Conservation (phyloP, 2,888 invertebrate genomes). For the Aromia moschata region DNA sequence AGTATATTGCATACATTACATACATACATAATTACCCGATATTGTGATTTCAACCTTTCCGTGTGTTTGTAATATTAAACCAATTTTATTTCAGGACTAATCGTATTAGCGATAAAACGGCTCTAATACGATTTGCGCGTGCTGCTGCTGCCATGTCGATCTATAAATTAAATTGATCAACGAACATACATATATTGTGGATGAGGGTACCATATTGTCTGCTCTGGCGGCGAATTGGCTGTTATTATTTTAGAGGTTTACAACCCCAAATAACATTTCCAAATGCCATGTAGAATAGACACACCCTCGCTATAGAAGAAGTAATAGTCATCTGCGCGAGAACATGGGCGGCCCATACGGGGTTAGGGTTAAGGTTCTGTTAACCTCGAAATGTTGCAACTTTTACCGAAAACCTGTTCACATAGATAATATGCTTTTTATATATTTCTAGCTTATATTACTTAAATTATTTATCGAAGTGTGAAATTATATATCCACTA, state of each 20-base stretch:
- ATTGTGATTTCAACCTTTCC: neutral
- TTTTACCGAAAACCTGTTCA: no score
- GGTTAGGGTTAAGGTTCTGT: no score
- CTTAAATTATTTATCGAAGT: no score
- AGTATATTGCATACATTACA: no score
- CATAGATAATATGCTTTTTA: no score
- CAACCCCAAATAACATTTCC: conserved; percentile 4
- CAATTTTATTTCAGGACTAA: neutral
- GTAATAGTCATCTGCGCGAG: no score
- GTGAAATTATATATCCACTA: no score
- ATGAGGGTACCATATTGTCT: neutral
- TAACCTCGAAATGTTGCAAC: no score
- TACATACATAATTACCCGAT: no score
- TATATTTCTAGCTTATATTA: no score
- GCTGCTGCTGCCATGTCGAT: neutral
- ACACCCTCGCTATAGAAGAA: conserved; percentile 14
- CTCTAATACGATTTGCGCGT: neutral
- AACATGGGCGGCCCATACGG: no score
- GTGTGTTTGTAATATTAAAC: neutral
- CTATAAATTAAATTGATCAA: conserved; percentile 1
- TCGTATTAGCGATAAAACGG: neutral
- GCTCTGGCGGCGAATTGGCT: neutral
- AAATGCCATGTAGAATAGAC: conserved; percentile 17
- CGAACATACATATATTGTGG: neutral
- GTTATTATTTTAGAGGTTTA: conserved; percentile 3